A percentile compares a stretch with the other conserved stretches of the same genome.
These are phyloP conservation scores for Perizoma affinitatum DNA, from an alignment of 2,888 invertebrate species.

Conservation along the genomic window DNA sequence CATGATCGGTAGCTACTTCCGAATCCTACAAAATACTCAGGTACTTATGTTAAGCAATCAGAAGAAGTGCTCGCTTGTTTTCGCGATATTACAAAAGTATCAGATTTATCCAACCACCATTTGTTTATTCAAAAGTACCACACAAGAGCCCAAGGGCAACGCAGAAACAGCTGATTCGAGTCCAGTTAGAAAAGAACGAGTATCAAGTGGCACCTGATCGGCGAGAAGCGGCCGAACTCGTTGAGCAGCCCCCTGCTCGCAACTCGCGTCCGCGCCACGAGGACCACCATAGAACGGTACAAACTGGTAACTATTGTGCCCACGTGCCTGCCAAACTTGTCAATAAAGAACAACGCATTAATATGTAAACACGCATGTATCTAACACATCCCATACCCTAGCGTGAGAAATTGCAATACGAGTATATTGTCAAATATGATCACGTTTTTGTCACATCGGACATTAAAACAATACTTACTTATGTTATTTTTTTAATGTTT, in stretches of 20 bases:
- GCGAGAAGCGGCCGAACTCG: conserved; percentile 79
- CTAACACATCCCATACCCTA: background rate
- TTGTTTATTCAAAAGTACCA: conserved; percentile 24
- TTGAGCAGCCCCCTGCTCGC: conserved; percentile 69
- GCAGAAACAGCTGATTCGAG: conserved; percentile 76
- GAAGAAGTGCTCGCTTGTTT: conserved; percentile 42
- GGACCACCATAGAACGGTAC: conserved; percentile 74
- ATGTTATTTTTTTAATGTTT: too few relatives aligned
- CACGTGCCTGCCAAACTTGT: conserved; percentile 77
- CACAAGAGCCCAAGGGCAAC: conserved; percentile 56
- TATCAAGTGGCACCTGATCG: conserved; percentile 80
- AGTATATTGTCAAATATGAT: conserved; percentile 1
- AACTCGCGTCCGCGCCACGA: conserved; percentile 40
- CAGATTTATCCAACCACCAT: background rate
- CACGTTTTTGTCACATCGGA: background rate
- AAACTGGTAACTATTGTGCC: conserved; percentile 78
- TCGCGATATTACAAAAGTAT: background rate
- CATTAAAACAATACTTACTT: too few relatives aligned
- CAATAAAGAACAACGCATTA: conserved; percentile 54
- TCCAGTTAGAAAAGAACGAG: conserved; percentile 82
- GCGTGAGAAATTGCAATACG: conserved; percentile 1
- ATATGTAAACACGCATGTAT: conserved; percentile 23
- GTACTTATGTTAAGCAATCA: conserved; percentile 7
- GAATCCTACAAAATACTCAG: conserved; percentile 2
- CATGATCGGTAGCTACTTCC: background rate